Evolutionary conservation across 1,140 invertebrate genomes (phyloP).

Genomic region (Drosophila subobscura): DNA sequence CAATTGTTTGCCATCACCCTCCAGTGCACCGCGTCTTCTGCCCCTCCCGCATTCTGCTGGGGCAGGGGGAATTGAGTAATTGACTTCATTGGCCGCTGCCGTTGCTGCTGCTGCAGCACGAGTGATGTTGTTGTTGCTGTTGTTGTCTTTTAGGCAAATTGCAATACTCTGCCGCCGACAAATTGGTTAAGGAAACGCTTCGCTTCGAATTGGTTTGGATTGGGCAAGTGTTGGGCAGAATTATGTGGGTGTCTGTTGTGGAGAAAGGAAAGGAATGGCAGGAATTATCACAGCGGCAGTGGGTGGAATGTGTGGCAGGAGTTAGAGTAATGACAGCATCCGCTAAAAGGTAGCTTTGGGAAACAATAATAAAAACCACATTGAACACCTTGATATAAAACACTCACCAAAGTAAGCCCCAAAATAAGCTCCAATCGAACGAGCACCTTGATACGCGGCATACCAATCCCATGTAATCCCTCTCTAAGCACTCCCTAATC

Average conservation of each 20-base stretch:
- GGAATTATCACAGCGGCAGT: constrained; percentile 4
- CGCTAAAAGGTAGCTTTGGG: constrained; percentile 11
- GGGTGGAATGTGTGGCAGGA: constrained; percentile 32
- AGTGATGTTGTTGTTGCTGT: constrained; percentile 1
- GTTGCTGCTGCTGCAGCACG: too few relatives aligned
- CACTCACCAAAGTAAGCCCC: too few relatives aligned
- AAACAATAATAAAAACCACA: too few relatives aligned
- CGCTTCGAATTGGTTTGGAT: constrained; percentile 23
- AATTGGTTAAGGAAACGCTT: constrained; percentile 43
- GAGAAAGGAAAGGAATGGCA: constrained; percentile 26
- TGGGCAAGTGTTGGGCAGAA: constrained; percentile 46
- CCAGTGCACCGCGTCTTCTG: constrained; percentile 7
- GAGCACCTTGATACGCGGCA: too few relatives aligned
- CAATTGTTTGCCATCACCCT: constrained; percentile 66
- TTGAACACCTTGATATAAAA: too few relatives aligned
- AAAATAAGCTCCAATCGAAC: too few relatives aligned
- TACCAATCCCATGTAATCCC: constrained; percentile 5
- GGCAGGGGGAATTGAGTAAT: constrained; percentile 63
- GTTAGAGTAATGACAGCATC: not conserved
- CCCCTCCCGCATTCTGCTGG: constrained; percentile 15
- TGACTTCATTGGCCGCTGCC: constrained; percentile 40
- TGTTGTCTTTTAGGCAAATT: constrained; percentile 22
- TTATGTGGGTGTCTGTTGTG: constrained; percentile 20
- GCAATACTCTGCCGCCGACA: constrained; percentile 37
- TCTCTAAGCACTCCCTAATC: not conserved